phyloP scores from a whole-genome alignment of 2,888 invertebrate species.

The Plusia festucae region DNA sequence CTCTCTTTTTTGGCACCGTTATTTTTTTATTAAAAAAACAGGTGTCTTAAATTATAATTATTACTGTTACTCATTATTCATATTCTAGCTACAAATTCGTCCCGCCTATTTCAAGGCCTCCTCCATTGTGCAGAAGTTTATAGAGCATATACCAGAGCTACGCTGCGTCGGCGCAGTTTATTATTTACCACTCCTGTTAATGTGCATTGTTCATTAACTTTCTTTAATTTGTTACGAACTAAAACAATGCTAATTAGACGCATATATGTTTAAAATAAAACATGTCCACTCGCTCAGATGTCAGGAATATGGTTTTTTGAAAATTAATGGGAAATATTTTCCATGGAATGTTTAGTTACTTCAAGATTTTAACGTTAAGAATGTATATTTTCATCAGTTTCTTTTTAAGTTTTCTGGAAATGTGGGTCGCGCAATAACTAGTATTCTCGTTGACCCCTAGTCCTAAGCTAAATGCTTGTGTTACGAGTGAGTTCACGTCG shows the following conservation, averaged over 20 bases:
- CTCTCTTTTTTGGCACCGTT: too few relatives aligned
- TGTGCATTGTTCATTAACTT: slow-evolving; percentile 60
- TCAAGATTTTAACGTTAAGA: neutral
- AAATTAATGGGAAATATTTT: neutral
- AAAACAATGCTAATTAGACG: slow-evolving; percentile 61
- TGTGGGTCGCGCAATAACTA: too few relatives aligned
- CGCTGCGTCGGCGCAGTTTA: slow-evolving; percentile 43
- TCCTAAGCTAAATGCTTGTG: too few relatives aligned
- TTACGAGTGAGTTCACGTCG: too few relatives aligned
- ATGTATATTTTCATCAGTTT: too few relatives aligned
- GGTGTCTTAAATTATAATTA: too few relatives aligned
- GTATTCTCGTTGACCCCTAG: too few relatives aligned
- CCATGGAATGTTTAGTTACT: neutral
- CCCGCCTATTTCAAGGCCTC: slow-evolving; percentile 33
- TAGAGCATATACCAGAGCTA: slow-evolving; percentile 25
- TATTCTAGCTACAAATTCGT: neutral
- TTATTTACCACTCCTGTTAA: slow-evolving; percentile 69
- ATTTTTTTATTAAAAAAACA: too few relatives aligned
- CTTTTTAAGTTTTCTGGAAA: too few relatives aligned
- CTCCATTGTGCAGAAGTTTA: slow-evolving; percentile 19
- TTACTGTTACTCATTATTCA: too few relatives aligned
- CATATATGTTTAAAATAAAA: slow-evolving; percentile 42
- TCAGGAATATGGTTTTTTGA: slow-evolving; percentile 19
- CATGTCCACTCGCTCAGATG: slow-evolving; percentile 30
- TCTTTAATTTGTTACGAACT: slow-evolving; percentile 66